These are phyloP conservation scores for Sinocyclocheilus anophthalmus DNA, from an alignment of 2,113 vertebrate species.

Conservation along the genomic window DNA sequence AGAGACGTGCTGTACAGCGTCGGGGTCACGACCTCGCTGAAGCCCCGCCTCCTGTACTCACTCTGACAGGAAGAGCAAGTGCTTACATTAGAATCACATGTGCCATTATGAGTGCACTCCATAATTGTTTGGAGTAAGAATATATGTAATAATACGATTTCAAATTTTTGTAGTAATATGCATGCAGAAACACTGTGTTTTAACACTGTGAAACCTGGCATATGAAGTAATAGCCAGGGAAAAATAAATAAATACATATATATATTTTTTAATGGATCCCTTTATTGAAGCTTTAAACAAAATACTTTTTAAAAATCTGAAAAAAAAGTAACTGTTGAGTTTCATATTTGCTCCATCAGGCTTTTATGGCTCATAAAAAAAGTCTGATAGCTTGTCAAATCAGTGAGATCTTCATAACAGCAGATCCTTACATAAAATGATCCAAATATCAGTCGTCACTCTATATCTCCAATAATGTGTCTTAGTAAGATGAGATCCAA, in stretches of 20 bases:
- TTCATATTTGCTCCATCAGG: neutral
- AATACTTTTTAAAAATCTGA: too few relatives aligned
- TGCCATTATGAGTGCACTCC: too few relatives aligned
- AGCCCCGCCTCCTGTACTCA: constrained; percentile 84
- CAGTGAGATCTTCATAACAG: neutral
- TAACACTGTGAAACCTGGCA: neutral
- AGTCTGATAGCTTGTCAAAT: neutral
- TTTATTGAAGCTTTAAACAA: too few relatives aligned
- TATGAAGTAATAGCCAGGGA: neutral
- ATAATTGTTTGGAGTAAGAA: too few relatives aligned
- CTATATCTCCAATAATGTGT: too few relatives aligned
- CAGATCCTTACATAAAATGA: neutral
- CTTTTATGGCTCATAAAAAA: neutral
- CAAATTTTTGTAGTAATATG: too few relatives aligned
- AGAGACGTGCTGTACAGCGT: constrained; percentile 83
- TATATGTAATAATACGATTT: too few relatives aligned
- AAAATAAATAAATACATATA: too few relatives aligned
- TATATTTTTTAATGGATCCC: too few relatives aligned
- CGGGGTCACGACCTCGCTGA: constrained; percentile 89
- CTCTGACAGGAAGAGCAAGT: constrained; percentile 67
- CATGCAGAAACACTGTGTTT: neutral
- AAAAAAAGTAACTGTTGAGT: too few relatives aligned
- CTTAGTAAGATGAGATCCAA: neutral
- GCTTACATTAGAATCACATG: neutral
- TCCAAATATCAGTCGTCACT: too few relatives aligned